Percentiles rank a stretch among this genome's conserved stretches.
phyloP scores from a whole-genome alignment of 2,888 invertebrate species.

The Epistrophe eligans region DNA sequence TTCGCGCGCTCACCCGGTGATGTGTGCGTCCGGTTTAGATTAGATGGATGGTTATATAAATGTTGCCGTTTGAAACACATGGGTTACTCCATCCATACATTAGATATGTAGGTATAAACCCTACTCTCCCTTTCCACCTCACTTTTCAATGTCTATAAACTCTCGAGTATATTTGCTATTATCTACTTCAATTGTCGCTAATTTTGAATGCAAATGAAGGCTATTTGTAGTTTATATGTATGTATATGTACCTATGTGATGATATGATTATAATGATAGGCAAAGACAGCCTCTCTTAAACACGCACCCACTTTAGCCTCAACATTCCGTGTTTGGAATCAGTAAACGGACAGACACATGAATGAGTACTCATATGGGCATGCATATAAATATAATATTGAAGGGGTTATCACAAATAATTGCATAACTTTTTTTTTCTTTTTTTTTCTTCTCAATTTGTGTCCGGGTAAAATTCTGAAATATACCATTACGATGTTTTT shows the following conservation, averaged over 20 bases:
- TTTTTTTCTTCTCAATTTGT: background rate
- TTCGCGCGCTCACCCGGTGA: conserved; percentile 39
- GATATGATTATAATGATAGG: conserved; percentile 46
- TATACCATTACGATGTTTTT: background rate
- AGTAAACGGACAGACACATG: conserved; percentile 38
- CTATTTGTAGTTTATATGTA: conserved; percentile 44
- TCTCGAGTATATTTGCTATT: background rate
- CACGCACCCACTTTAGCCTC: conserved; percentile 29
- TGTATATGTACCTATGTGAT: conserved; percentile 2
- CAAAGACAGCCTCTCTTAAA: conserved; percentile 33
- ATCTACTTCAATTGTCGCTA: conserved; percentile 57
- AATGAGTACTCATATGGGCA: conserved; percentile 5
- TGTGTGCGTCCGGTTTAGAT: conserved; percentile 71
- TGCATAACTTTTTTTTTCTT: conserved; percentile 45
- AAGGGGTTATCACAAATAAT: conserved; percentile 62
- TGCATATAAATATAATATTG: conserved; percentile 2
- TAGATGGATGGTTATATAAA: conserved; percentile 49
- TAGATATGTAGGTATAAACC: background rate
- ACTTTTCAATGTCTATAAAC: background rate
- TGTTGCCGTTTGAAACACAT: conserved; percentile 19
- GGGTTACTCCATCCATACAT: background rate
- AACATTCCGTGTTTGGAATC: conserved; percentile 60
- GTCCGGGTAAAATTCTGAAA: conserved; percentile 13
- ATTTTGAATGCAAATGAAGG: conserved; percentile 68
- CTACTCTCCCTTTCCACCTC: background rate